Conservation (phyloP, 2,113 vertebrate genomes). For the Rafetus swinhoei region DNA sequence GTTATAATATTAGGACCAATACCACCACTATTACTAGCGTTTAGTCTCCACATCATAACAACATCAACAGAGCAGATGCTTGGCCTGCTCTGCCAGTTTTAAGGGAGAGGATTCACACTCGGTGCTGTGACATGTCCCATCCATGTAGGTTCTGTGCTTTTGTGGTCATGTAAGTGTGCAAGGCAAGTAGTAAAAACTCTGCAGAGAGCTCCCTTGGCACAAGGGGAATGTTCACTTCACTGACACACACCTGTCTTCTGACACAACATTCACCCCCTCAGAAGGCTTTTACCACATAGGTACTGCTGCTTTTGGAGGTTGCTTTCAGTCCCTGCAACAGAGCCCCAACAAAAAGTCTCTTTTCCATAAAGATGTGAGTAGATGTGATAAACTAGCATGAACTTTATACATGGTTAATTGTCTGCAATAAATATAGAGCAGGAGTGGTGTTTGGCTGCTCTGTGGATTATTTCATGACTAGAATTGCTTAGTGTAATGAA, state of each 20-base stretch:
- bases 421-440: neutral
- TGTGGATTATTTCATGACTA: neutral
- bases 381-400: neutral
- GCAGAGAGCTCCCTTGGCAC: neutral
- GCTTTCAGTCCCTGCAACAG: neutral
- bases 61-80: neutral
- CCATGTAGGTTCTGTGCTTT: neutral
- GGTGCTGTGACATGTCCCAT: neutral
- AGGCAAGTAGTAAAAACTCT: neutral
- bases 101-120: neutral
- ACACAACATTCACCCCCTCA: neutral
- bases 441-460: neutral
- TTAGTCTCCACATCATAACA: neutral
- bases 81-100: neutral
- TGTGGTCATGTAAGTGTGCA: neutral
- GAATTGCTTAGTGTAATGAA: neutral
- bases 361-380: neutral
- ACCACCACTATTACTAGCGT: neutral
- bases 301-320: neutral
- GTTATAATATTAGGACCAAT: neutral
- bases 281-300: neutral
- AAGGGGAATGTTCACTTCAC: neutral
- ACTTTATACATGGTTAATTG: neutral
- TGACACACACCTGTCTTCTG: neutral
- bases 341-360: neutral